phyloP scores from a whole-genome alignment of 2,888 invertebrate species.

The Cataglyphis cursor region DNA sequence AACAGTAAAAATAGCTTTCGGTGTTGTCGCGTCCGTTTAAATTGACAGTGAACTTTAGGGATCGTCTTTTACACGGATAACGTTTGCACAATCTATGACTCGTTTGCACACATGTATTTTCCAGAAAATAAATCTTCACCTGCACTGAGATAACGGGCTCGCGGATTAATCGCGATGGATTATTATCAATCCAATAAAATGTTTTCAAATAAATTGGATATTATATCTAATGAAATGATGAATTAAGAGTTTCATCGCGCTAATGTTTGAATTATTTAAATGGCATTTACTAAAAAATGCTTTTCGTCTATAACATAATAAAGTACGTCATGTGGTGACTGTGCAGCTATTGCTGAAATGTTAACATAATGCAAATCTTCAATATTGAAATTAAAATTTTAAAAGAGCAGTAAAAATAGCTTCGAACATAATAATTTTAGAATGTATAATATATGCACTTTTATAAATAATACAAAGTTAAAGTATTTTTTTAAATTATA shows the following conservation, averaged over 20 bases:
- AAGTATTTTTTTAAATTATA: not conserved
- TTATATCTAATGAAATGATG: not conserved
- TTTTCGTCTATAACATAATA: not conserved
- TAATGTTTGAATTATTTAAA: not conserved
- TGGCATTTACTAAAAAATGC: not conserved
- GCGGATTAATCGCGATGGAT: not conserved
- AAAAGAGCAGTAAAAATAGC: not conserved
- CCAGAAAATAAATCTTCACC: conserved; percentile 18
- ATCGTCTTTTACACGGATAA: conserved; percentile 20
- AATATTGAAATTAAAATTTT: not conserved
- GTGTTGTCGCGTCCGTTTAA: conserved; percentile 19
- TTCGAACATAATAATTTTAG: not conserved
- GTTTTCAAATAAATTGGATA: not conserved
- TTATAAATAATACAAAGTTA: not conserved
- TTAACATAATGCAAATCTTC: not conserved
- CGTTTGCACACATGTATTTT: conserved; percentile 8
- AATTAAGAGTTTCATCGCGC: not conserved
- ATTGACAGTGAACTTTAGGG: conserved; percentile 29
- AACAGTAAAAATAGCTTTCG: conserved; percentile 2
- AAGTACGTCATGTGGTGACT: not conserved
- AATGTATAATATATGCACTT: not conserved
- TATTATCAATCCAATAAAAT: not conserved
- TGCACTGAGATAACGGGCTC: not conserved
- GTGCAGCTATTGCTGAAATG: not conserved
- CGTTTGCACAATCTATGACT: not conserved